These are phyloP conservation scores for Monochamus alternatus DNA, from an alignment of 2,888 invertebrate genomes.

Conservation along the genomic window DNA sequence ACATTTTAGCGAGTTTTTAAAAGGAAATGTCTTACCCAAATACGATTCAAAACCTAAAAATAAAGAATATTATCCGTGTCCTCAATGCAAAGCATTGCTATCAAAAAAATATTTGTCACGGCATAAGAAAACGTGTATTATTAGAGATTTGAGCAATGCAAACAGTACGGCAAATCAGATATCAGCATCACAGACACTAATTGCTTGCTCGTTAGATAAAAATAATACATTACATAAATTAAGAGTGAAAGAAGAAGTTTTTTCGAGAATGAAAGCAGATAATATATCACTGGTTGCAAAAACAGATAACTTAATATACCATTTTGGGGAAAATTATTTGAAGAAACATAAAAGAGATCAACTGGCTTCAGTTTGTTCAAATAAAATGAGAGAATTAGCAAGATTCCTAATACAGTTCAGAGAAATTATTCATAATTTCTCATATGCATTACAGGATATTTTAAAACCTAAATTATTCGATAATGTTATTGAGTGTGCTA, in stretches of 20 bases:
- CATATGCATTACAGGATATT: slow-evolving; percentile 8
- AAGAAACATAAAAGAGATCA: slow-evolving; percentile 46
- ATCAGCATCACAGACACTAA: slow-evolving; percentile 41
- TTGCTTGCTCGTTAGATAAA: slow-evolving; percentile 35
- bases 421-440: slow-evolving; percentile 27
- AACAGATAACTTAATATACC: slow-evolving; percentile 38
- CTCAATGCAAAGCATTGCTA: slow-evolving; percentile 42
- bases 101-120: slow-evolving; percentile 41
- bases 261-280: slow-evolving; percentile 24
- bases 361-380: slow-evolving; percentile 24
- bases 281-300: slow-evolving; percentile 21
- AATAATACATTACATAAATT: slow-evolving; percentile 10
- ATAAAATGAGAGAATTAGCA: slow-evolving; percentile 31
- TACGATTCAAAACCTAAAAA: slow-evolving; percentile 31
- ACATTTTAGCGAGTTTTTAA: slow-evolving; percentile 44
- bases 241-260: slow-evolving; percentile 24
- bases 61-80: slow-evolving; percentile 42
- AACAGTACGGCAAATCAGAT: slow-evolving; percentile 30
- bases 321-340: slow-evolving; percentile 43
- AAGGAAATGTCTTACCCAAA: slow-evolving; percentile 42
- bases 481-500: slow-evolving; percentile 10
- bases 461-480: slow-evolving; percentile 24
- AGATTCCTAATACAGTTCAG: slow-evolving; percentile 45
- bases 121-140: slow-evolving; percentile 39
- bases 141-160: slow-evolving; percentile 11